phyloP scores from a whole-genome alignment of 2,797 vertebrate species.

The Oreortyx pictus region DNA sequence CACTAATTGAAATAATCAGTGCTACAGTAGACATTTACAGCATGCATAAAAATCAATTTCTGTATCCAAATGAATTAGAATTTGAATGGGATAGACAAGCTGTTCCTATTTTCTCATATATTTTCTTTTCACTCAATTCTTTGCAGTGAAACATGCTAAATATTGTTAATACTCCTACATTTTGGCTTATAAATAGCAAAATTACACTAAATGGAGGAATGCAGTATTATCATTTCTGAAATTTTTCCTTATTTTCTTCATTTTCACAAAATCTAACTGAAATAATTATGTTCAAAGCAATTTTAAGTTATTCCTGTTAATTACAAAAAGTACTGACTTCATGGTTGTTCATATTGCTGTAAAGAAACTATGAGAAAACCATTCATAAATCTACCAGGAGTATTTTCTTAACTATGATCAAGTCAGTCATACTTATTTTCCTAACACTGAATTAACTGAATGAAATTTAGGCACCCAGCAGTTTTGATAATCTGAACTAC shows the following conservation, averaged over 20 bases:
- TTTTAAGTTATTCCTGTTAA: neutral
- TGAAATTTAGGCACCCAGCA: neutral
- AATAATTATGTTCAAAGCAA: neutral
- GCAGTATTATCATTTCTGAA: neutral
- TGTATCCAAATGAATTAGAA: constrained; percentile 17
- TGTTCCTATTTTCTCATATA: constrained; percentile 50
- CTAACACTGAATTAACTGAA: constrained; percentile 26
- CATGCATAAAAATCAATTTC: constrained; percentile 23
- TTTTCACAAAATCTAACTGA: neutral
- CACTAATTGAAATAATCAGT: constrained; percentile 37
- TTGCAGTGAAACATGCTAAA: constrained; percentile 22
- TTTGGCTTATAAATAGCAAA: neutral
- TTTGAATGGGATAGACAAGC: constrained; percentile 13
- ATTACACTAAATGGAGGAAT: neutral
- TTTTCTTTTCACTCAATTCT: constrained; percentile 37
- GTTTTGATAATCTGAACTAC: neutral
- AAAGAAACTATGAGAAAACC: neutral
- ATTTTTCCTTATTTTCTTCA: neutral
- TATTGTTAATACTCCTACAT: neutral
- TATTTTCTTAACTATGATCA: neutral
- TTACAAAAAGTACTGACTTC: neutral
- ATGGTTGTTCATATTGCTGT: neutral
- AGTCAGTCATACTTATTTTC: neutral
- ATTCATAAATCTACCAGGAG: neutral
- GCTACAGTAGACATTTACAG: constrained; percentile 1